phyloP scores from a whole-genome alignment of 2,113 vertebrate genomes.

The Notothenia coriiceps region DNA sequence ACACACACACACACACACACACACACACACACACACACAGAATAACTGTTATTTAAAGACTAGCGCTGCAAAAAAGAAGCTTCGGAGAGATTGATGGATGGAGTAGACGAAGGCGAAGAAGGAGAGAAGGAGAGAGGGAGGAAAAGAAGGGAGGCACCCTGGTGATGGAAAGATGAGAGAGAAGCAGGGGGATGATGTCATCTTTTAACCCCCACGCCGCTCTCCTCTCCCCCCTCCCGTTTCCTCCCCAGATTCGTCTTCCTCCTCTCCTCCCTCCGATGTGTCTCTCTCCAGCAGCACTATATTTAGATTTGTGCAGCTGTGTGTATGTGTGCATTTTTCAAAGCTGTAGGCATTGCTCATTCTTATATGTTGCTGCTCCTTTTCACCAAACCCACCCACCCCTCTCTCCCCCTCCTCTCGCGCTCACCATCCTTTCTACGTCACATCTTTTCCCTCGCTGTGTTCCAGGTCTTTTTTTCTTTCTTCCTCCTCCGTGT shows the following conservation, averaged over 20 bases:
- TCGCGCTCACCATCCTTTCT: slow-evolving; percentile 17
- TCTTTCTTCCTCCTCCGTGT: not conserved
- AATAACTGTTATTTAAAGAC: slow-evolving; percentile 78
- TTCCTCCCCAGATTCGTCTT: slow-evolving; percentile 55
- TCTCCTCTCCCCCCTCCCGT: slow-evolving; percentile 52
- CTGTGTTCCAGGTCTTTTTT: not conserved
- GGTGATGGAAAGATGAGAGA: slow-evolving; percentile 57
- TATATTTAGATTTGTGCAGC: slow-evolving; percentile 79
- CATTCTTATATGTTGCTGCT: slow-evolving; percentile 38
- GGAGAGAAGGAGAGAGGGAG: slow-evolving; percentile 30
- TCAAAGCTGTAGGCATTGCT: slow-evolving; percentile 34
- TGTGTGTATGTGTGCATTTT: slow-evolving; percentile 50
- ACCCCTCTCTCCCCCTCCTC: slow-evolving; percentile 6
- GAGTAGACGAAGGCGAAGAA: slow-evolving; percentile 39
- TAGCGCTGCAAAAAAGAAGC: slow-evolving; percentile 44
- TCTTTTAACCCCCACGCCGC: slow-evolving; percentile 69
- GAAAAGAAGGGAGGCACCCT: slow-evolving; percentile 56
- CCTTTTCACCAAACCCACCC: slow-evolving; percentile 30
- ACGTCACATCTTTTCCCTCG: slow-evolving; percentile 29
- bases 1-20: slow-evolving; percentile 55
- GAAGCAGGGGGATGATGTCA: slow-evolving; percentile 77
- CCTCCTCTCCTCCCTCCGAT: slow-evolving; percentile 34
- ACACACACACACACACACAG: slow-evolving; percentile 60
- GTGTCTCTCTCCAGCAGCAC: slow-evolving; percentile 53
- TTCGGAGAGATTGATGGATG: slow-evolving; percentile 51